These are phyloP conservation scores for Varanus salvator DNA, from an alignment of 2,113 vertebrate species.

Conservation along the genomic window DNA sequence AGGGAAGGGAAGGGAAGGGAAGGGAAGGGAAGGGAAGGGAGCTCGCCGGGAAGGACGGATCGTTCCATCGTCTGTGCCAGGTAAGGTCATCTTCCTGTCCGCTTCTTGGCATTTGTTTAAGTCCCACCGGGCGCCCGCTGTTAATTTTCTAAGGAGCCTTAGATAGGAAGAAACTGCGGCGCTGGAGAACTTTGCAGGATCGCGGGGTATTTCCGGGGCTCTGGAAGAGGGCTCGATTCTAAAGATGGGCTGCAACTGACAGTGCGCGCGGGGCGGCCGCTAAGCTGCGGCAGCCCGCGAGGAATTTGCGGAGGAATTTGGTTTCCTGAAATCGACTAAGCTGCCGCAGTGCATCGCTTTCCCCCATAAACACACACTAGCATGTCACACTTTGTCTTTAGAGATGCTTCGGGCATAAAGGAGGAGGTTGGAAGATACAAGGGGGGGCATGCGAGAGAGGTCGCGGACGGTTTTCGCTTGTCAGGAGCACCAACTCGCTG, in stretches of 20 bases:
- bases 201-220: neutral
- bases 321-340: neutral
- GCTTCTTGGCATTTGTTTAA: neutral
- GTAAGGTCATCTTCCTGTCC: slow-evolving; percentile 29
- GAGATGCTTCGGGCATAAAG: too few species aligned
- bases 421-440: too few species aligned
- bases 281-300: too few species aligned
- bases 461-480: neutral
- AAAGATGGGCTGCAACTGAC: neutral
- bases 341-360: too few species aligned
- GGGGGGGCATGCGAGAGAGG: neutral
- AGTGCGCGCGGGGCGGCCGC: too few species aligned
- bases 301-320: neutral
- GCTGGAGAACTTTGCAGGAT: neutral
- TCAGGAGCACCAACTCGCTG: too few species aligned
- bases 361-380: too few species aligned
- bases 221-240: neutral
- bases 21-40: neutral
- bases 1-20: neutral
- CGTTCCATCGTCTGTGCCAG: neutral
- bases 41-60: too few species aligned
- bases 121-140: neutral
- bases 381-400: too few species aligned
- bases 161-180: neutral
- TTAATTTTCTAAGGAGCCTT: too few species aligned